Base-by-base conservation (phyloP, 2,888 invertebrate genomes). In the Agrochola lychnidis region DNA sequence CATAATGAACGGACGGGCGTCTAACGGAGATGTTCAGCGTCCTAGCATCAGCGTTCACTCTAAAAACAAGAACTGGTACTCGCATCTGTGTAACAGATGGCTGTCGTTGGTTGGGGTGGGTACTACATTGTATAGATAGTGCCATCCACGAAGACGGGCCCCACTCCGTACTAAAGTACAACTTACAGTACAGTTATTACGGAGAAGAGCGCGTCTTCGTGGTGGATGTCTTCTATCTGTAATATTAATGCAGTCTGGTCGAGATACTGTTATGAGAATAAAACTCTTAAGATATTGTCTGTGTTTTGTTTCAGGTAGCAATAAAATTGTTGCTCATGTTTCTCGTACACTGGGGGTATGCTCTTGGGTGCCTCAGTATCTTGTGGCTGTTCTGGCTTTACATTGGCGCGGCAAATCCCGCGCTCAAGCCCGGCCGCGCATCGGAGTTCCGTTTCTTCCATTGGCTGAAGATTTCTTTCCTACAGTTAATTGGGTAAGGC, bases 11-110 rank as follows among this genome's bases (percentile, higher is more conserved):
- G 96, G 96, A 0, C 92, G 96, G 1, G 81, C 89, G 79, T 88
- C 94, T 1, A 94, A 94, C 70, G 94, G 93, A 2, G 93, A 93
- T 62, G 93, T 87, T 0, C 96, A 96, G 12, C 96, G 95, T 2
- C 95, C 97, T 12, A 97, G 97, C 87, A 97, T 98, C 87, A 98
- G 98, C 88, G 98, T 99, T 85, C 98, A 98, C 93, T 98, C 98
- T 14, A 99, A 99, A 97, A 98, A 99, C 88, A 98, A 98, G 90
- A 99, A 99, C 92, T 99, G 99, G 99, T 99, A 99, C 94, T 99
- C 99, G 1, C 97, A 98, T 87, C 97, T 99, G 87, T 99, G 99
- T 94, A 99, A 99, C 93, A 97, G 99, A 90, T 99, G 99, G 99
- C 97, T 99, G 67, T 99, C 99, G 2, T 95, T 99, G 6, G 95